Evolutionary conservation across 2,113 vertebrate genomes (phyloP), one percentile per base, ranked within the genome.

Genomic region (Chrysemys picta): DNA sequence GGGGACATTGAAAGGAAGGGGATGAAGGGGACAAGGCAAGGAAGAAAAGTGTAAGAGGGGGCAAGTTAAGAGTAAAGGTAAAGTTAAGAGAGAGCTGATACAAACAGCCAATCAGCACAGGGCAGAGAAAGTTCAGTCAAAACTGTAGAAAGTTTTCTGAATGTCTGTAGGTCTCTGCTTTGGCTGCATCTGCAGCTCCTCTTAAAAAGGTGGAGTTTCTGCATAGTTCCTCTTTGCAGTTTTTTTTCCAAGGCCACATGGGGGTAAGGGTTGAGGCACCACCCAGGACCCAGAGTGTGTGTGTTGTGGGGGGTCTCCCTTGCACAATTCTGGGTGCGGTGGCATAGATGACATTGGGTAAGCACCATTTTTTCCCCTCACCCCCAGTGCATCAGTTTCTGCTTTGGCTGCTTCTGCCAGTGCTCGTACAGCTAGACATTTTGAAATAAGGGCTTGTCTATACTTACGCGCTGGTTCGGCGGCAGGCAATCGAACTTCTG

Each of bases 121-220:
- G 38, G 49, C 88, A 91, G 16, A 65, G 90, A 52, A 94, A 97
- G 57, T 82, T 72, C 72, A 78, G 56, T 1, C 1, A 80, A 95
- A 93, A 76, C 22, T 82, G 89, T 42, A 95, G 83, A 91, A 62
- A 95, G 95, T 90, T 83, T 93, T 92, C 10, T 10, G 6, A 91
- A 80, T 22, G 24, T 22, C 81, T 82, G 52, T 49, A 84, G 38
- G 50, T 91, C 47, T 87, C 65, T 82, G 50, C 65, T 93, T 91
- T 95, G 62, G 62, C 35, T 69, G 82, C 96, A 89, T 93, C 89
- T 86, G 94, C 93, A 97, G 92, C 93, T 96, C 91, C 72, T 89
- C 62, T 84, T 72, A 42, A 38, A 22, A n/a, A 11, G 35, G 19
- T 42, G 21, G 24, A 12, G 11, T 87, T 94, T 42, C 47, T 90